Evolutionary conservation across 2,888 invertebrate species (phyloP), one percentile per base, ranked within the genome.

Genomic region (Lithophane socia): DNA sequence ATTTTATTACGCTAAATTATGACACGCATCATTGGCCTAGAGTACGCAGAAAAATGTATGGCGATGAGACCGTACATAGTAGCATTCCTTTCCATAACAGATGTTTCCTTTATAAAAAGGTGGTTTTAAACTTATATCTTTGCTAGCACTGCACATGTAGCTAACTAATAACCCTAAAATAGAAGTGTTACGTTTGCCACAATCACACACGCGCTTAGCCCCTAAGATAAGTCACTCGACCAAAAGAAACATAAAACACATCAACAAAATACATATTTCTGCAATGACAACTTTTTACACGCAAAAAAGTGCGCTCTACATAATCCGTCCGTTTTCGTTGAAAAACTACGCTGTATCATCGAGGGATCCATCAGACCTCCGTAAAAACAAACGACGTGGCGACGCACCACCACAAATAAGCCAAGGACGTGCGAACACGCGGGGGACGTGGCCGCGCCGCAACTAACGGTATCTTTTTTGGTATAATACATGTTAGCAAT

Each of bases 311-410:
- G 61, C 67, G 75, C 75, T 75, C 12, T 16, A n/a, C 60, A 44
- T 56, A 49, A 49, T 77, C 78, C 80, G 65, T 77, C 21, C 21
- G 52, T 16, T 52, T n/a, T 37, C 2, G 68, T 37, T 67, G 37
- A 85, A 87, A 88, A 89, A 89, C 86, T 78, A 79, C 83, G 87
- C 88, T 88, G 87, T 91, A 89, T 90, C 90, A 89, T 88, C 86
- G 87, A 86, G 79, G 88, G 88, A 90, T 90, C 87, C 87, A 90
- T 91, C 89, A 89, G 81, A 79, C 56, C 61, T 73, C 71, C 75
- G 72, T 89, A 88, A 90, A 91, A 91, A 91, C 90, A 91, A 92
- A 90, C 87, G 90, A 88, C 77, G 86, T 88, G 83, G 77, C 83
- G 85, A 85, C 85, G 73, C 84, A 85, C 87, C 85, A 13, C 67